These are phyloP conservation scores for Mormyrus iriodes DNA, from an alignment of 2,113 vertebrate species.

Conservation along the genomic window DNA sequence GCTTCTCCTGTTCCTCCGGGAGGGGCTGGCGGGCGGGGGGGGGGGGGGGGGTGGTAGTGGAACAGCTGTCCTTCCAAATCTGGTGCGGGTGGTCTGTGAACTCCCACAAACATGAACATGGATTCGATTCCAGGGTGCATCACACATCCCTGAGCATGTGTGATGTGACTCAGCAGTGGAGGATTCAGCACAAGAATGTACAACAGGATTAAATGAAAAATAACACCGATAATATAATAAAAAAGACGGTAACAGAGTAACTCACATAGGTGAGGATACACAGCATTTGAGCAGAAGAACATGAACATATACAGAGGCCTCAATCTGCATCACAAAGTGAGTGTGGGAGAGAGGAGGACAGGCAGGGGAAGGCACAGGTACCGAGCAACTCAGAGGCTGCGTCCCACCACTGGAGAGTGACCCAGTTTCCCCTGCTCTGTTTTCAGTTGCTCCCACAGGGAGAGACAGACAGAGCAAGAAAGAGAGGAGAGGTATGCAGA, in stretches of 20 bases:
- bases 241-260: background rate
- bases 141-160: background rate
- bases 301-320: background rate
- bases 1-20: too few relatives aligned
- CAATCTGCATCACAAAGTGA: background rate
- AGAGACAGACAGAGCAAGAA: background rate
- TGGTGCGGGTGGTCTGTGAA: background rate
- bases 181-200: background rate
- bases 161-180: slow-evolving; percentile 1
- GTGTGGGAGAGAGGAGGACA: background rate
- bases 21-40: too few relatives aligned
- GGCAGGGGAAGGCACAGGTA: background rate
- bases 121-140: background rate
- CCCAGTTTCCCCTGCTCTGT: background rate
- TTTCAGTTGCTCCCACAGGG: background rate
- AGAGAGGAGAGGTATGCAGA: background rate
- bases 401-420: background rate
- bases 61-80: background rate
- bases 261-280: background rate
- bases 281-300: background rate
- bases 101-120: background rate
- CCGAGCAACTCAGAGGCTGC: background rate
- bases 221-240: background rate
- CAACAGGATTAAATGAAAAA: background rate
- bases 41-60: too few relatives aligned